Base-by-base conservation (phyloP, 1,140 invertebrate genomes). In the Sipha flava region DNA sequence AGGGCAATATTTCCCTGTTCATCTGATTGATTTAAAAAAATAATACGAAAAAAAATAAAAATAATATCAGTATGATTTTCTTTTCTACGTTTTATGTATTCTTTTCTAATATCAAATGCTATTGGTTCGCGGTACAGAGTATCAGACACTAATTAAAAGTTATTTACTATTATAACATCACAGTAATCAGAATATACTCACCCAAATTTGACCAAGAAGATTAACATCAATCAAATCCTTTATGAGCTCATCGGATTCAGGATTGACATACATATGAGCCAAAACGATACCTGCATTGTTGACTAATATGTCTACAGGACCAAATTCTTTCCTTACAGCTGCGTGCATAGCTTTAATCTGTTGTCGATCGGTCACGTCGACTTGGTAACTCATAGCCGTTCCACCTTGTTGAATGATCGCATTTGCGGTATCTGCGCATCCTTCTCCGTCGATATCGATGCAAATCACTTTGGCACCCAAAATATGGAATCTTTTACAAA, bases 191-290 rank as follows among this genome's bases (percentile, higher is more conserved):
- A 16, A 3, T 31, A 1, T 12, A 29, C 72, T 57, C n/a, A 54
- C 72, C 72, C 72, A 75, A 40, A 52, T 52, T n/a, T 75, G 72
- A 54, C 72, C 72, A 12, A 75, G 10, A 2, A 75, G 1, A 54
- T 75, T 75, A 18, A 75, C 72, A n/a, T 57, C n/a, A 5, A 75
- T 37, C 29, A 75, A 10, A 14, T 75, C 21, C 14, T 75, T n/a
- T 6, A 75, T 75, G 10, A 75, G 26, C 31, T 57, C 4, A 23
- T 75, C 72, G 2, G 72, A 75, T 37, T 93, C 92, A 2, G 88
- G 87, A 75, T 90, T 88, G 80, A 93, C 88, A 92, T 95, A 95
- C 0, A 85, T 86, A 1, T 94, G 57, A 9, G 52, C 31, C 3
- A 34, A 62, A 5, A 81, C 52, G 10, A 80, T 52, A 16, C 52